These are phyloP conservation scores for Esperia sulphurella DNA, from an alignment of 2,888 invertebrate genomes.

Conservation along the genomic window DNA sequence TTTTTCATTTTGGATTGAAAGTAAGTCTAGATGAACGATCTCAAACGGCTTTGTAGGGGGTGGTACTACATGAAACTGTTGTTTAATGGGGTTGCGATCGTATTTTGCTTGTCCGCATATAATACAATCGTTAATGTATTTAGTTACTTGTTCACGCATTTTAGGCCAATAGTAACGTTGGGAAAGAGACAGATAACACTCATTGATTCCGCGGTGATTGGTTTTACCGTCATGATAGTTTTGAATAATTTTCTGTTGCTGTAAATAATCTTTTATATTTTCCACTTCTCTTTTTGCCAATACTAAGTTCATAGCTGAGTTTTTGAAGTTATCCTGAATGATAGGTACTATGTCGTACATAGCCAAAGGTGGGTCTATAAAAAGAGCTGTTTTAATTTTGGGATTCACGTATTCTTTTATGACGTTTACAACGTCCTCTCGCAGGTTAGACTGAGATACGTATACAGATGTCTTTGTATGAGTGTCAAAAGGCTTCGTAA, in stretches of 20 bases:
- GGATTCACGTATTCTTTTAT: slow-evolving; percentile 26
- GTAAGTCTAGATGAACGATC: slow-evolving; percentile 16
- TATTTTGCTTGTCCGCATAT: slow-evolving; percentile 19
- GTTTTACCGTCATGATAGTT: slow-evolving; percentile 27
- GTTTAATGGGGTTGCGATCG: slow-evolving; percentile 17
- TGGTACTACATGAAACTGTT: slow-evolving; percentile 14
- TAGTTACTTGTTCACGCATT: no score
- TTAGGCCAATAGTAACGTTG: slow-evolving; percentile 23
- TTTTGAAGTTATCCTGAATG: slow-evolving; percentile 19
- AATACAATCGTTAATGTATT: slow-evolving; percentile 22
- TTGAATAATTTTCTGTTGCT: slow-evolving; percentile 23
- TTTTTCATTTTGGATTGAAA: slow-evolving; percentile 10
- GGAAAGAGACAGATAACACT: slow-evolving; percentile 20
- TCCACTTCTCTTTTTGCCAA: slow-evolving; percentile 20
- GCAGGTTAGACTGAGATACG: slow-evolving; percentile 17
- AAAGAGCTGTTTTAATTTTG: slow-evolving; percentile 21
- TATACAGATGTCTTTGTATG: slow-evolving; percentile 18
- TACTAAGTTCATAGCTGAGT: slow-evolving; percentile 19
- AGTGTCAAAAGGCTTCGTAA: slow-evolving; percentile 22
- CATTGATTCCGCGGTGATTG: slow-evolving; percentile 23
- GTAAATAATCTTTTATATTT: slow-evolving; percentile 20
- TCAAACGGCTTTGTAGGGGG: slow-evolving; percentile 17
- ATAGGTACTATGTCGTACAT: slow-evolving; percentile 21
- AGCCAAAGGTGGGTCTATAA: slow-evolving; percentile 14
- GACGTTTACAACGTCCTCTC: slow-evolving; percentile 19